A percentile compares a stretch with the other conserved stretches of the same genome.
These are phyloP conservation scores for Dynastes grantii DNA, from an alignment of 2,888 invertebrate genomes.

Conservation along the genomic window DNA sequence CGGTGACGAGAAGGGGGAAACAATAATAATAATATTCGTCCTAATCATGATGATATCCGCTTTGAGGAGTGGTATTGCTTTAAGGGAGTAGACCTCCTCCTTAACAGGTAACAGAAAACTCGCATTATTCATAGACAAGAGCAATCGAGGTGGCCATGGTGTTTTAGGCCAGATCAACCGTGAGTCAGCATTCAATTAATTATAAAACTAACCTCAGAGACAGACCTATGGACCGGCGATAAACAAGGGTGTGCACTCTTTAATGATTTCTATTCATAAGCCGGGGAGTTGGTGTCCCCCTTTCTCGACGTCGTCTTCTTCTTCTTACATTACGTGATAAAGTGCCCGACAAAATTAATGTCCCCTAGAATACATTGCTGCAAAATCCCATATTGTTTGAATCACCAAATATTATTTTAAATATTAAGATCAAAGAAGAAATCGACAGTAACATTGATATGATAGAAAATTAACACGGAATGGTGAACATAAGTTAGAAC, in stretches of 20 bases:
- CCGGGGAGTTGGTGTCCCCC: conserved; percentile 30
- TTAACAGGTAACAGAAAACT: conserved; percentile 41
- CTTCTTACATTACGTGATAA: background rate
- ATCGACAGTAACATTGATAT: too few relatives aligned
- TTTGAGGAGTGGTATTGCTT: conserved; percentile 38
- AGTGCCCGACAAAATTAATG: background rate
- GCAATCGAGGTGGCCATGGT: conserved; percentile 55
- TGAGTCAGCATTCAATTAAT: conserved; percentile 65
- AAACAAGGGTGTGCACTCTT: conserved; percentile 63
- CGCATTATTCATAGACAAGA: conserved; percentile 46
- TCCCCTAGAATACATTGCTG: background rate
- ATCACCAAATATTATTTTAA: too few relatives aligned
- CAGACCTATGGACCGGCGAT: conserved; percentile 59
- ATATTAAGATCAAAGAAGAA: too few relatives aligned
- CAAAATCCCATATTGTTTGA: background rate
- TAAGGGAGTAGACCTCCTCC: conserved; percentile 30
- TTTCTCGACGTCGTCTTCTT: conserved; percentile 9
- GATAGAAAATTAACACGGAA: too few relatives aligned
- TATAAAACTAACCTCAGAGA: conserved; percentile 61
- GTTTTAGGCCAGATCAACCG: conserved; percentile 55
- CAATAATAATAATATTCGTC: conserved; percentile 46
- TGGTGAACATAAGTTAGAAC: too few relatives aligned
- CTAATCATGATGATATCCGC: conserved; percentile 50
- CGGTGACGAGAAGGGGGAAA: background rate
- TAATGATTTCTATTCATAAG: conserved; percentile 61